Evolutionary conservation across 2,113 vertebrate species (phyloP).

Genomic region (Mirza zaza): DNA sequence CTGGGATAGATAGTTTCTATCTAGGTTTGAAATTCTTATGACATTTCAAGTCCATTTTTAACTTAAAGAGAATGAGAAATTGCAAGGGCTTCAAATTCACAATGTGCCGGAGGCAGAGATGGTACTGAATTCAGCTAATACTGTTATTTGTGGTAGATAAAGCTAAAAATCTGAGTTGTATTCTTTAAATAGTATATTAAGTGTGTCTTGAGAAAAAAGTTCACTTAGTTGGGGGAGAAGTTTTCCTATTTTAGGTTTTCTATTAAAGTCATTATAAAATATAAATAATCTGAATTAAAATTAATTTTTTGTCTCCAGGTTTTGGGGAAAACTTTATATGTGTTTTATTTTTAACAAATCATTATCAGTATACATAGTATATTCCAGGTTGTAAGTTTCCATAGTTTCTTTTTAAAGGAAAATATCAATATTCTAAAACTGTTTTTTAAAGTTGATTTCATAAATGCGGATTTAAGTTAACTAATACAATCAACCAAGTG

Average conservation of each 20-base stretch:
- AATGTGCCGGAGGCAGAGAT: conserved; percentile 59
- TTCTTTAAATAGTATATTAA: conserved; percentile 59
- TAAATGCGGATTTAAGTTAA: neutral
- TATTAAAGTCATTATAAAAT: conserved; percentile 40
- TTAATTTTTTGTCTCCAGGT: conserved; percentile 9
- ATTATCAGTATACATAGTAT: neutral
- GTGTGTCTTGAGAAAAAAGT: conserved; percentile 37
- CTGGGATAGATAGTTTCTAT: conserved; percentile 27
- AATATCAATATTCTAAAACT: neutral
- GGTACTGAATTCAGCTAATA: conserved; percentile 45
- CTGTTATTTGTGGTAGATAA: conserved; percentile 68
- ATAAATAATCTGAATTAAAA: conserved; percentile 34
- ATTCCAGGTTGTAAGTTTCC: neutral
- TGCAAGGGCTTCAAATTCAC: conserved; percentile 64
- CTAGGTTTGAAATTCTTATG: conserved; percentile 67
- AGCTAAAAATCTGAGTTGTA: conserved; percentile 59
- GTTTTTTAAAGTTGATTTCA: neutral
- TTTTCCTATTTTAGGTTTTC: conserved; percentile 42
- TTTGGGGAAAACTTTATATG: neutral
- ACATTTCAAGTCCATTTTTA: conserved; percentile 74
- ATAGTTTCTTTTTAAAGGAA: neutral
- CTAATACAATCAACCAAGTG: neutral
- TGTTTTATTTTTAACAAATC: conserved; percentile 17
- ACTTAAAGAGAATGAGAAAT: conserved; percentile 72
- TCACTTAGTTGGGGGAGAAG: conserved; percentile 24